Evolutionary conservation across 2,797 vertebrate species (phyloP).

Genomic region (Coilia nasus): DNA sequence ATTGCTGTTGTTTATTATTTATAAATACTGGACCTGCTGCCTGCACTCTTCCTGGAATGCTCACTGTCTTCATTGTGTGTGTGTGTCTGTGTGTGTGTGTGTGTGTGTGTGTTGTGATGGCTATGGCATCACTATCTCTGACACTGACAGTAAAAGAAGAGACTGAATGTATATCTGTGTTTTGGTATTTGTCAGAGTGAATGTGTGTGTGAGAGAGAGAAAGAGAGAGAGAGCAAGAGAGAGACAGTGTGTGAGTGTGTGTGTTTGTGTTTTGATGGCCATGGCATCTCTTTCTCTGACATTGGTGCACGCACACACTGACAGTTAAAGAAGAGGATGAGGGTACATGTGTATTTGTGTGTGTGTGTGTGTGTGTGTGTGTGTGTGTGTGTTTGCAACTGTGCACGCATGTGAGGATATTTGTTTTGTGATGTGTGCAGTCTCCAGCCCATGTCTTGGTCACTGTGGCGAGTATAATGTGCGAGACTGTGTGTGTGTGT

Average conservation of each 20-base stretch:
- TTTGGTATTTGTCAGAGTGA: too few species aligned
- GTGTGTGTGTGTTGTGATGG: background rate
- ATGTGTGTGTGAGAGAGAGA: too few species aligned
- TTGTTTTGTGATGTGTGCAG: background rate
- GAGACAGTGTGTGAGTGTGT: background rate
- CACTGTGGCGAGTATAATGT: background rate
- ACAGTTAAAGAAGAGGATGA: too few species aligned
- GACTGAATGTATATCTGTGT: too few species aligned
- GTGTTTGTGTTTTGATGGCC: background rate
- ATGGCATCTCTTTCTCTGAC: background rate
- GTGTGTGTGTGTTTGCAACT: background rate
- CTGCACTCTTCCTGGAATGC: slow-evolving; percentile 23
- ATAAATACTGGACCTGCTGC: slow-evolving; percentile 44
- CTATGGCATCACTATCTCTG: background rate
- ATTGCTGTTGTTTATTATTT: slow-evolving; percentile 66
- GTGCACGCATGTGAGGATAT: background rate
- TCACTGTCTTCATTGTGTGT: background rate
- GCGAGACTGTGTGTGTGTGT: too few species aligned
- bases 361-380: background rate
- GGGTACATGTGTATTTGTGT: too few species aligned
- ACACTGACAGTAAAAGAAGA: too few species aligned
- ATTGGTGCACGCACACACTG: too few species aligned
- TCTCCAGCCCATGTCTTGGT: background rate
- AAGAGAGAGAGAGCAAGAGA: too few species aligned
- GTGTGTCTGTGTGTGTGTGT: slow-evolving; percentile 35